These are phyloP conservation scores for Anoplolepis gracilipes DNA, from an alignment of 1,140 invertebrate genomes.

Conservation along the genomic window DNA sequence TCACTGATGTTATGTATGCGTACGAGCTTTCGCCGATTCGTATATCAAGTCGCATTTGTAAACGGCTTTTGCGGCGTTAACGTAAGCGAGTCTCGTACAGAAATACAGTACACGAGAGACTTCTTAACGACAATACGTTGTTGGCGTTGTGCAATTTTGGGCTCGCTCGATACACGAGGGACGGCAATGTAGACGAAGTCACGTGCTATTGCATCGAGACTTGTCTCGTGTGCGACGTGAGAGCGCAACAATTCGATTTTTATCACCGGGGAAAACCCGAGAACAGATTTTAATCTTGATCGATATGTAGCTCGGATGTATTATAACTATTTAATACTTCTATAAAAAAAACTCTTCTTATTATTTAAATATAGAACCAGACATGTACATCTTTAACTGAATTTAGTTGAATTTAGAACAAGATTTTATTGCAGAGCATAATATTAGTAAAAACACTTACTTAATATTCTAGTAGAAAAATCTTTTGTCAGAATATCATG, in stretches of 20 bases:
- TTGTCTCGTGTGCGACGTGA: conserved; percentile 25
- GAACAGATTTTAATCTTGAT: conserved; percentile 10
- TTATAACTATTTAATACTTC: not conserved
- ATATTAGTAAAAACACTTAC: conserved; percentile 9
- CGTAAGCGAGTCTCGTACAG: conserved; percentile 10
- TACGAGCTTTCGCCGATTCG: conserved; percentile 41
- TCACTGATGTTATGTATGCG: not conserved
- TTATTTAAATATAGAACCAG: not conserved
- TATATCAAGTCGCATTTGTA: conserved; percentile 30
- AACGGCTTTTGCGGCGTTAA: not conserved
- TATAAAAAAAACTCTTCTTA: not conserved
- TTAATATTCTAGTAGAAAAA: not conserved
- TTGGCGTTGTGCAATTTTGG: conserved; percentile 63
- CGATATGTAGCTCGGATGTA: not conserved
- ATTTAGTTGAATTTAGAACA: not conserved
- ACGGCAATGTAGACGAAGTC: conserved; percentile 25
- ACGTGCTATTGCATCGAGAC: conserved; percentile 1
- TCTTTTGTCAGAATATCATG: not conserved
- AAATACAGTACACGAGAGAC: conserved; percentile 11
- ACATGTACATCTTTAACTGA: not conserved
- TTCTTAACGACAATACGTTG: conserved; percentile 52
- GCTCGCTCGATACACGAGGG: conserved; percentile 23
- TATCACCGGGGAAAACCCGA: not conserved
- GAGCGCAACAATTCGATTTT: conserved; percentile 10
- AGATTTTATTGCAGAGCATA: not conserved